These are phyloP conservation scores for Dysidea cf. avara DNA, from an alignment of 37 sponge, comb jelly and placozoan species.

Conservation along the genomic window DNA sequence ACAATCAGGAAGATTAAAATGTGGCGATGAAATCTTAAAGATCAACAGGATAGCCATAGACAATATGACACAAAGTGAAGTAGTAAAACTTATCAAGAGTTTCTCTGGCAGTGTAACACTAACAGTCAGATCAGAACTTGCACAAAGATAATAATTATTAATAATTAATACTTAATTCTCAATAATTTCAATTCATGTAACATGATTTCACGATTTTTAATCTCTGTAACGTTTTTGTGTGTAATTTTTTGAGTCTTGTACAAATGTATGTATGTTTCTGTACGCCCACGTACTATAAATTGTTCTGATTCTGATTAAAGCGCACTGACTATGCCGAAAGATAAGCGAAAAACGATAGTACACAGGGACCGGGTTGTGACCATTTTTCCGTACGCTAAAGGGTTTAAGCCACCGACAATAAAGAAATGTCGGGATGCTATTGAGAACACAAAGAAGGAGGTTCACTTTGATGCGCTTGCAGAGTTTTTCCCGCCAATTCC, in stretches of 20 bases:
- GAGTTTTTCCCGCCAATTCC: constrained; percentile 72
- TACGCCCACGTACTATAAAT: too few relatives aligned
- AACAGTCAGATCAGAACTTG: constrained; percentile 33
- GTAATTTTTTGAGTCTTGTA: too few relatives aligned
- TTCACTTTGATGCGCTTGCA: not conserved
- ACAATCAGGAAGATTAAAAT: constrained; percentile 73
- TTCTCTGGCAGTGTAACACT: constrained; percentile 43
- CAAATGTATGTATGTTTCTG: too few relatives aligned
- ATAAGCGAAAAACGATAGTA: too few relatives aligned
- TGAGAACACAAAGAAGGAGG: not conserved
- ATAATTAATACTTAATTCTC: too few relatives aligned
- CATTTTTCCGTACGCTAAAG: constrained; percentile 73
- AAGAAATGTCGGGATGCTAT: constrained; percentile 48
- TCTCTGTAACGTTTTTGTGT: too few relatives aligned
- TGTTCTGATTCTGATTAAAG: too few relatives aligned
- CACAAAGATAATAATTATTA: not conserved
- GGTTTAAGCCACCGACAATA: constrained; percentile 62
- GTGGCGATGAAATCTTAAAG: constrained; percentile 60
- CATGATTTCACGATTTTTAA: too few relatives aligned
- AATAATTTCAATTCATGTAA: too few relatives aligned
- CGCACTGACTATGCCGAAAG: too few relatives aligned
- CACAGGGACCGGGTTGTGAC: too few relatives aligned
- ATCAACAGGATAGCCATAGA: constrained; percentile 48
- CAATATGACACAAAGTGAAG: constrained; percentile 63
- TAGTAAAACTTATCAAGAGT: constrained; percentile 63